A percentile compares a stretch with the other conserved stretches of the same genome.
These are phyloP conservation scores for Tupaia tana DNA, from an alignment of 2,113 vertebrate species.

Conservation along the genomic window DNA sequence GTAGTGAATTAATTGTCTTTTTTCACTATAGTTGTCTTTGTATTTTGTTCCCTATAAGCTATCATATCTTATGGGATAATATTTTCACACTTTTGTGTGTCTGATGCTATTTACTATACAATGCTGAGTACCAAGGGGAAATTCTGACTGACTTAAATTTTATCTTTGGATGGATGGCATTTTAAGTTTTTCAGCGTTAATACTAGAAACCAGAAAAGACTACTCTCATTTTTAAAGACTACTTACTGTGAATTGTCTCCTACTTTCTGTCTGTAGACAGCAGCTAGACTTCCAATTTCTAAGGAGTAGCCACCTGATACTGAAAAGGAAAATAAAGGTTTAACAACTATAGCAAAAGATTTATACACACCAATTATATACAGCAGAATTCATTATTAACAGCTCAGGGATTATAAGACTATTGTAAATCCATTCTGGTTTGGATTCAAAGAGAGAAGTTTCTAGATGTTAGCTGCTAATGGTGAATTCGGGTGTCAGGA, in stretches of 20 bases:
- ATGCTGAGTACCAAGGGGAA: neutral
- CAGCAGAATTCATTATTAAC: neutral
- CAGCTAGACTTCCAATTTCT: slow-evolving; percentile 85
- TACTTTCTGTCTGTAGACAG: slow-evolving; percentile 88
- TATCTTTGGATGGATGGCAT: neutral
- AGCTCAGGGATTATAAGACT: neutral
- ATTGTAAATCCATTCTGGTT: slow-evolving; percentile 25
- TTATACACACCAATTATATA: slow-evolving; percentile 40
- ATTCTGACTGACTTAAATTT: neutral
- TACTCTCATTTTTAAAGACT: slow-evolving; percentile 18
- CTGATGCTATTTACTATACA: neutral
- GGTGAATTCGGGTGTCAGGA: slow-evolving; percentile 13
- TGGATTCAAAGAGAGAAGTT: slow-evolving; percentile 40
- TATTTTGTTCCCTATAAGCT: neutral
- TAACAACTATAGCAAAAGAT: neutral
- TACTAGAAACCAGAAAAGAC: slow-evolving; percentile 24
- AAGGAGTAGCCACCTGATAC: slow-evolving; percentile 88
- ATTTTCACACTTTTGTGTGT: neutral
- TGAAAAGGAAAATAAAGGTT: slow-evolving; percentile 74
- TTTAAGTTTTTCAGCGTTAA: slow-evolving; percentile 27
- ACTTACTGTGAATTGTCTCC: slow-evolving; percentile 89
- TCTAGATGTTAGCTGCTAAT: neutral
- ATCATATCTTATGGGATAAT: neutral
- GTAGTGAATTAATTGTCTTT: neutral
- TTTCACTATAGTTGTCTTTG: neutral